Evolutionary conservation across 2,113 vertebrate species (phyloP), one percentile per base, ranked within the genome.

Genomic region (Anolis sagrei): DNA sequence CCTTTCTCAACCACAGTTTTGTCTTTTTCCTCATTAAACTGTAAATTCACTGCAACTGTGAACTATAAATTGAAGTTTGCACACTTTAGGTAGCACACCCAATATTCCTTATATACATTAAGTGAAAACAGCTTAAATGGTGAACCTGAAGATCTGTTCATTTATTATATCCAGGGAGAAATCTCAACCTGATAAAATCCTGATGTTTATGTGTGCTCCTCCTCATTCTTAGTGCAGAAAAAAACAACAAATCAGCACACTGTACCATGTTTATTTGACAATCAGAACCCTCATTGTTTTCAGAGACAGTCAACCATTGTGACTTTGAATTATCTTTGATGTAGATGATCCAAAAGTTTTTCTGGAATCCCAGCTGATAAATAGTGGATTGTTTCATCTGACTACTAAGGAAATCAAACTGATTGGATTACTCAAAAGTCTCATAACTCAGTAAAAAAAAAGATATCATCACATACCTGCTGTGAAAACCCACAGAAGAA

Each of bases 401-500:
- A 64, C 58, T 14, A 34, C 49, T 72, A 27, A 64, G 19, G 5
- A 39, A 10, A 2, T 19, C 23, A 85, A 79, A 72, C 1, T 44
- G 7, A 72, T 23, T 51, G 34, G 48, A 9, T 29, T 49, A 80
- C n/a, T 75, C 80, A 49, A 74, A 75, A 66, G 51, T 21, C 39
- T 74, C 18, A 2, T 64, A n/a, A 64, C 5, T 29, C 16, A 61
- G 29, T 64, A 64, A 80, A 78, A 86, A 34, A 75, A 18, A 25
- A 61, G 66, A 34, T 32, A 0, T 1, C 14, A 19, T 27, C 62
- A 97, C 92, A 81, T 92, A 99, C 99, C 97, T 99, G 98, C 89
- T 99, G 99, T 79, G 98, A 99, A 95, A 99, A 99, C 83, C 99
- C 99, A 93, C 99, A 99, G 96, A 99, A 99, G 96, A 99, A 99